Conservation (phyloP, 2,888 invertebrate species). For the Drosophila fulvimacula region DNA sequence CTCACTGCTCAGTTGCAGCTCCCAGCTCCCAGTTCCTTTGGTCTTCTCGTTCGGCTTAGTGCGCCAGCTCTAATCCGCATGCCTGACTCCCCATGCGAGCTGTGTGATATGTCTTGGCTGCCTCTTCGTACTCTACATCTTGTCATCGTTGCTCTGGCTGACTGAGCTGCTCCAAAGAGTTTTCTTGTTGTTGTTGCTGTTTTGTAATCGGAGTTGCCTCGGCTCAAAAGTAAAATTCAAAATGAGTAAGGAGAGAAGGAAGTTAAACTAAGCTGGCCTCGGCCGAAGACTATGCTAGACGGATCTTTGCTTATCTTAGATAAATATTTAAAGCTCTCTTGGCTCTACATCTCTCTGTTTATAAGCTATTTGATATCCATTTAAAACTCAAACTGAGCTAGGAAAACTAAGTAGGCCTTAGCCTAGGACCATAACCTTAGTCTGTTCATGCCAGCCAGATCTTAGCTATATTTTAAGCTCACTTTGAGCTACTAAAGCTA, state of each 20-base stretch:
- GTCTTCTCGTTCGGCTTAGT: slow-evolving; percentile 38
- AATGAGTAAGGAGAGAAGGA: neutral
- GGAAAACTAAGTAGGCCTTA: neutral
- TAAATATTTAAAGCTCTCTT: too few relatives aligned
- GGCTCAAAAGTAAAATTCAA: neutral
- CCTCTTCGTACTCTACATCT: neutral
- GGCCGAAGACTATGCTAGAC: neutral
- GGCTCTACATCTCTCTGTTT: too few relatives aligned
- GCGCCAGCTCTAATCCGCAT: slow-evolving; percentile 51
- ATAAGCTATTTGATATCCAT: too few relatives aligned
- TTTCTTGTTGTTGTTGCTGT: neutral
- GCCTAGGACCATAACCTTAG: neutral
- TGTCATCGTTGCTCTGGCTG: neutral
- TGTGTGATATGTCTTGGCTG: slow-evolving; percentile 33
- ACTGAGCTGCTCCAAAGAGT: neutral
- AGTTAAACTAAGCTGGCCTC: too few relatives aligned
- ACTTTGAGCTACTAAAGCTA: too few relatives aligned
- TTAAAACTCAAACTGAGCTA: too few relatives aligned
- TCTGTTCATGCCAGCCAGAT: too few relatives aligned
- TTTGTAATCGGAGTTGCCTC: slow-evolving; percentile 4
- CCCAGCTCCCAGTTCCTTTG: slow-evolving; percentile 4
- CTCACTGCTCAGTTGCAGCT: neutral
- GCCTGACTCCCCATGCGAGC: slow-evolving; percentile 40
- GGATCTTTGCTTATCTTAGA: too few relatives aligned
- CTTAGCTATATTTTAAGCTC: too few relatives aligned